These are phyloP conservation scores for Leptura quadrifasciata DNA, from an alignment of 2,888 invertebrate genomes.

Conservation along the genomic window DNA sequence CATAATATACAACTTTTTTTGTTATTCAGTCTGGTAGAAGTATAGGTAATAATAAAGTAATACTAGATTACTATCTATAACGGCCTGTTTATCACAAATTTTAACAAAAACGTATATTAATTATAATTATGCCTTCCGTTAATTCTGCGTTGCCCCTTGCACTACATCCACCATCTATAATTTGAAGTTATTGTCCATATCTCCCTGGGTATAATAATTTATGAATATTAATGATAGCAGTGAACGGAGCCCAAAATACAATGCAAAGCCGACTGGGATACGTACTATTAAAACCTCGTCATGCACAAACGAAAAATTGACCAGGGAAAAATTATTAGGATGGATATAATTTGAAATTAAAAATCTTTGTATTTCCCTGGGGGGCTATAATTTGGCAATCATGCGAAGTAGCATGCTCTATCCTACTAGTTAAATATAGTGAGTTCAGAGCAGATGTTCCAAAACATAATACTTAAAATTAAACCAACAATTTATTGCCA, in stretches of 20 bases:
- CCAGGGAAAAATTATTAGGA: conserved; percentile 43
- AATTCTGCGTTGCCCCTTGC: conserved; percentile 55
- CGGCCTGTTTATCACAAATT: conserved; percentile 36
- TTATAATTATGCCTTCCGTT: conserved; percentile 63
- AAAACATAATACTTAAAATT: conserved; percentile 30
- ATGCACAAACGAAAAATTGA: conserved; percentile 42
- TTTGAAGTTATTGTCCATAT: conserved; percentile 71
- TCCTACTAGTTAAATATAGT: conserved; percentile 33
- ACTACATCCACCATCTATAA: conserved; percentile 65
- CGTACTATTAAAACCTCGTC: conserved; percentile 30
- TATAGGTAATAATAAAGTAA: not conserved
- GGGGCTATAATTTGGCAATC: conserved; percentile 37
- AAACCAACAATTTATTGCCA: conserved; percentile 19
- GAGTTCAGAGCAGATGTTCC: conserved; percentile 29
- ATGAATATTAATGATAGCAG: conserved; percentile 67
- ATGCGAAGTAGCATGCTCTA: conserved; percentile 36
- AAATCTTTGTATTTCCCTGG: conserved; percentile 33
- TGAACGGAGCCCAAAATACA: conserved; percentile 42
- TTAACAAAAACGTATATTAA: conserved; percentile 60
- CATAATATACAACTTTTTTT: not conserved
- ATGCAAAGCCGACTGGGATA: conserved; percentile 22
- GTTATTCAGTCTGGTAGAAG: not conserved
- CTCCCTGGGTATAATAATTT: conserved; percentile 67
- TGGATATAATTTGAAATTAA: conserved; percentile 45
- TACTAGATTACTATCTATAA: conserved; percentile 33